Base-by-base conservation (phyloP, 1,140 invertebrate genomes). In the Neodiprion pinetum region DNA sequence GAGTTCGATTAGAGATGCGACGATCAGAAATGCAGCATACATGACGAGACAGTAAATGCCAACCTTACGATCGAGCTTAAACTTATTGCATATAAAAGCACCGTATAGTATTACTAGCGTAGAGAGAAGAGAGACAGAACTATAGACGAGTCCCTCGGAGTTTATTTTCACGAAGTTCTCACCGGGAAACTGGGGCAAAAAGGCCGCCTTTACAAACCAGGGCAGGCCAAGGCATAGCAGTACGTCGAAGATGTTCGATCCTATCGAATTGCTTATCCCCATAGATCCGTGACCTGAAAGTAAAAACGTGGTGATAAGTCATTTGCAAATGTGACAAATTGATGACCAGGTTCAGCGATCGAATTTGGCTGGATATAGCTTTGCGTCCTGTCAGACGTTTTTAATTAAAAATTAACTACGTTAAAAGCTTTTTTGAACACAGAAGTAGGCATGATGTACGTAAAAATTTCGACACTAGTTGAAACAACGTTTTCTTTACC, bases 221-320 rank as follows among this genome's bases (percentile, higher is more conserved):
- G 95, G 95, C 12, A 96, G 83, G n/a, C 95, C 95, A 69, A 96
- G 88, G 80, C 95, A 96, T 5, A 97, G 87, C 14, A 96, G 88
- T 74, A 96, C 95, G 82, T 96, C 95, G 83, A 96, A 96, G 1
- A 95, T 96, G 80, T 96, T 97, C 7, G 95, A 96, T 10, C 95
- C 95, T 78, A 97, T 95, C 5, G 95, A 95, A 84, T 96, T 97
- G 84, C 94, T 95, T 76, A 97, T 94, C 5, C 95, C 95, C 95
- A 96, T 96, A 12, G 93, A 93, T 47, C 94, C 95, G 81, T 95
- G 92, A 76, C 95, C 95, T 96, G 81, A 76, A 78, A 77, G 17
- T 53, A 72, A 84, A 81, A 74, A 77, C 40, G 81, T 75, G 78
- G 75, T 71, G 65, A 76, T 61, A 61, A 72, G 23, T 2, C 28